Percentiles rank a stretch among this genome's conserved stretches.
Evolutionary conservation across 2,113 vertebrate genomes (phyloP).

Genomic region (Rattus norvegicus): DNA sequence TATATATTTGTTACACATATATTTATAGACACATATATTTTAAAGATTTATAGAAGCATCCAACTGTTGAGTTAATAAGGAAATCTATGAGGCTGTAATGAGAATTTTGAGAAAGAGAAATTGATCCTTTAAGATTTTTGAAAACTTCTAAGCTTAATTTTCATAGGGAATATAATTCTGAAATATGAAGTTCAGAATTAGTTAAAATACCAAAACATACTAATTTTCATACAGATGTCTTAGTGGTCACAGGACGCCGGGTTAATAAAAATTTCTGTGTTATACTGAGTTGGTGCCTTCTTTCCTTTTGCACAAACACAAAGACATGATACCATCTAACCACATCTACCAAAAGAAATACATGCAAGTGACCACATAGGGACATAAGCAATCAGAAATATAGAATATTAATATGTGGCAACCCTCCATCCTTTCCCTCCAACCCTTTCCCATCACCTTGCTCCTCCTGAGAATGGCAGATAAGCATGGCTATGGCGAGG

Average conservation of each 20-base stretch:
- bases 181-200: neutral
- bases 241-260: neutral
- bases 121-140: neutral
- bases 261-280: neutral
- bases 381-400: neutral
- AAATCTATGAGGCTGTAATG: neutral
- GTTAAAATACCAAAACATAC: neutral
- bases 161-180: neutral
- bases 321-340: neutral
- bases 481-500: conserved; percentile 86
- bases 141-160: neutral
- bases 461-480: conserved; percentile 88
- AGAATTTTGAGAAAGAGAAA: neutral
- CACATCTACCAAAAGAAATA: neutral
- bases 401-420: too few species aligned
- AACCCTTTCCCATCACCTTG: conserved; percentile 34
- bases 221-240: neutral
- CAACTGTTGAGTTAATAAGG: neutral
- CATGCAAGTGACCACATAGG: neutral
- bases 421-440: accelerated
- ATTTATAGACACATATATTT: neutral
- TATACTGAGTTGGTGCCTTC: neutral
- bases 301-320: neutral
- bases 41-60: neutral
- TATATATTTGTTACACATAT: neutral